A percentile compares a stretch with the other conserved stretches of the same genome.
Evolutionary conservation across 2,113 vertebrate genomes (phyloP).

Genomic region (Gnathonemus echidnorhynchus): DNA sequence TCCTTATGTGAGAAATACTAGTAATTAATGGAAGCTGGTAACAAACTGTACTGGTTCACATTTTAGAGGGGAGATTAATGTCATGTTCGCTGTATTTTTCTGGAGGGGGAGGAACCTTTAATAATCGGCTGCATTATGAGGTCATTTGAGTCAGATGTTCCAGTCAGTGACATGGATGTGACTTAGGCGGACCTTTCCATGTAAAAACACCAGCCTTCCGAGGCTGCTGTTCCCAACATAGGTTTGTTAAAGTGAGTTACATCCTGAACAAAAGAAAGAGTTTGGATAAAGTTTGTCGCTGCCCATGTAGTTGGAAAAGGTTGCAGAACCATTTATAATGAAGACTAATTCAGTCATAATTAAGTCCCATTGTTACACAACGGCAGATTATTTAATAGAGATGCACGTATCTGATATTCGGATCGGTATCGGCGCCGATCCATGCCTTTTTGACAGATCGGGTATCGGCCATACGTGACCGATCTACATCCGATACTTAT

Average conservation of each 20-base stretch:
- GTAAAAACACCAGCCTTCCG: neutral
- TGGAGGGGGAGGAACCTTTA: neutral
- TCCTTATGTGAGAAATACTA: neutral
- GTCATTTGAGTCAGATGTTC: neutral
- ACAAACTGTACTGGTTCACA: neutral
- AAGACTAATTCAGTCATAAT: neutral
- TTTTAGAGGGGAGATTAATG: neutral
- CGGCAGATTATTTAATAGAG: too few species aligned
- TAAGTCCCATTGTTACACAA: neutral
- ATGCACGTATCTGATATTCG: too few species aligned
- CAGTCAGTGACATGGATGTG: neutral
- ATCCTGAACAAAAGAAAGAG: neutral
- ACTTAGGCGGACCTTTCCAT: neutral
- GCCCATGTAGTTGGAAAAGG: neutral
- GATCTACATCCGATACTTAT: too few species aligned
- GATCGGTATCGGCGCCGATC: too few species aligned
- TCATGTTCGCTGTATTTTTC: neutral
- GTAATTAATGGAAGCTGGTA: neutral
- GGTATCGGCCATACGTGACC: too few species aligned
- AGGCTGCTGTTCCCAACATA: neutral
- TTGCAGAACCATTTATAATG: neutral
- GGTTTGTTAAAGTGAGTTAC: neutral
- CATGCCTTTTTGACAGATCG: too few species aligned
- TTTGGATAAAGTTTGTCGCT: neutral
- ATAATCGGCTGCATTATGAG: neutral